Conservation (phyloP, 2,888 invertebrate species). For the Neoascia interrupta region DNA sequence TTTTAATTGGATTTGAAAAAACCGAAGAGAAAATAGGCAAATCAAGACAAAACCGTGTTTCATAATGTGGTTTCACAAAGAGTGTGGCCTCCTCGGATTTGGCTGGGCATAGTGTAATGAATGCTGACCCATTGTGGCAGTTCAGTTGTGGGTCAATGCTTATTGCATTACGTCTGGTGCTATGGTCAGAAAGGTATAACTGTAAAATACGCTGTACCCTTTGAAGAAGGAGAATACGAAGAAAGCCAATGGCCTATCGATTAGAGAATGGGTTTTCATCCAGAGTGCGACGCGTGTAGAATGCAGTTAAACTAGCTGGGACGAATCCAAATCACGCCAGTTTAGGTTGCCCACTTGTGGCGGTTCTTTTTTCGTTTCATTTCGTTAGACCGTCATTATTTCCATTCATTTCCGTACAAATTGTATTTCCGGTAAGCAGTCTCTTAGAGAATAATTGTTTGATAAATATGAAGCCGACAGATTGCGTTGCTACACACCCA, state of each 20-base stretch:
- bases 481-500: conserved; percentile 10
- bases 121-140: conserved; percentile 25
- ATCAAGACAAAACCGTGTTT: conserved; percentile 32
- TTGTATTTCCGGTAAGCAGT: conserved; percentile 33
- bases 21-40: not conserved
- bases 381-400: not conserved
- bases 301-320: not conserved
- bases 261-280: not conserved
- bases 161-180: conserved; percentile 16
- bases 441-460: not conserved
- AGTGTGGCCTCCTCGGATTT: conserved; percentile 25
- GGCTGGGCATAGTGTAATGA: conserved; percentile 17
- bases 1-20: conserved; percentile 38
- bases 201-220: too few species aligned
- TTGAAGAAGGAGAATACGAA: too few species aligned
- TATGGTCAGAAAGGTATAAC: too few species aligned
- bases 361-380: not conserved
- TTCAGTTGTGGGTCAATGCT: conserved; percentile 38
- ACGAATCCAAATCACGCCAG: not conserved
- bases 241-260: conserved; percentile 37
- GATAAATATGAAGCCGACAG: not conserved
- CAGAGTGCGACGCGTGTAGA: not conserved
- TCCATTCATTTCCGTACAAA: conserved; percentile 38
- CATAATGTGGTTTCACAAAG: conserved; percentile 15
- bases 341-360: conserved; percentile 7